These are phyloP conservation scores for Fabriciana adippe DNA, from an alignment of 2,888 invertebrate genomes.

Conservation along the genomic window DNA sequence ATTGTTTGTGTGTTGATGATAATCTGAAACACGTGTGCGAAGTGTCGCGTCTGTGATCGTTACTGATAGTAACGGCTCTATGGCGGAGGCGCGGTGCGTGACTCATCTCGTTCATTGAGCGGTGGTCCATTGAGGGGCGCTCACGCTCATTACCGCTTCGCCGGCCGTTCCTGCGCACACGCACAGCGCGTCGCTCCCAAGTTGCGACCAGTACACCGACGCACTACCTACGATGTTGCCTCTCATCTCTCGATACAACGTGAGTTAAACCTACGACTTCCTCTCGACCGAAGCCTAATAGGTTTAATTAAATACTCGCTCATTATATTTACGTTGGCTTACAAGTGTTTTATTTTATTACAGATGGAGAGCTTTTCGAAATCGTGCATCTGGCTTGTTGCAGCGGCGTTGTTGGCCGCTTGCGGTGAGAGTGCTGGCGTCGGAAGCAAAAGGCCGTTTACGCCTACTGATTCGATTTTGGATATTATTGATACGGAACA, in stretches of 20 bases:
- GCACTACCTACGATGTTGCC: slow-evolving; percentile 70
- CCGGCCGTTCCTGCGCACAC: slow-evolving; percentile 80
- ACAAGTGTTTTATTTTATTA: slow-evolving; percentile 48
- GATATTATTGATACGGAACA: slow-evolving; percentile 84
- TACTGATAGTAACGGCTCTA: slow-evolving; percentile 66
- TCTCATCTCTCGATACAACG: slow-evolving; percentile 70
- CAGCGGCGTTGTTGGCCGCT: slow-evolving; percentile 66
- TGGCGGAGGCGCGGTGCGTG: slow-evolving; percentile 77
- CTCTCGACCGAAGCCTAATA: slow-evolving; percentile 54
- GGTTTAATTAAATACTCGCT: slow-evolving; percentile 37
- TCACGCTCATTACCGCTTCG: slow-evolving; percentile 78
- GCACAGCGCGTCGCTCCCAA: slow-evolving; percentile 68
- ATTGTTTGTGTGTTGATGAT: slow-evolving; percentile 39
- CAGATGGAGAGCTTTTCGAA: slow-evolving; percentile 75
- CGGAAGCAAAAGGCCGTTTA: slow-evolving; percentile 66
- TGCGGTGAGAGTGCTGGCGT: slow-evolving; percentile 69
- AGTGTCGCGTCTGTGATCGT: slow-evolving; percentile 62
- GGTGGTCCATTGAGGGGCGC: slow-evolving; percentile 76
- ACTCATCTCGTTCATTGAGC: slow-evolving; percentile 70
- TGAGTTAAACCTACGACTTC: slow-evolving; percentile 76
- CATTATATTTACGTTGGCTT: slow-evolving; percentile 41
- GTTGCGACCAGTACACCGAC: slow-evolving; percentile 49
- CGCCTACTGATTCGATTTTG: slow-evolving; percentile 81
- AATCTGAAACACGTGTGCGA: slow-evolving; percentile 61
- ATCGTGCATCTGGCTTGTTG: slow-evolving; percentile 69